Percentiles rank a stretch among this genome's conserved stretches.
phyloP scores from a whole-genome alignment of 2,113 vertebrate species.

The Ifrita kowaldi region DNA sequence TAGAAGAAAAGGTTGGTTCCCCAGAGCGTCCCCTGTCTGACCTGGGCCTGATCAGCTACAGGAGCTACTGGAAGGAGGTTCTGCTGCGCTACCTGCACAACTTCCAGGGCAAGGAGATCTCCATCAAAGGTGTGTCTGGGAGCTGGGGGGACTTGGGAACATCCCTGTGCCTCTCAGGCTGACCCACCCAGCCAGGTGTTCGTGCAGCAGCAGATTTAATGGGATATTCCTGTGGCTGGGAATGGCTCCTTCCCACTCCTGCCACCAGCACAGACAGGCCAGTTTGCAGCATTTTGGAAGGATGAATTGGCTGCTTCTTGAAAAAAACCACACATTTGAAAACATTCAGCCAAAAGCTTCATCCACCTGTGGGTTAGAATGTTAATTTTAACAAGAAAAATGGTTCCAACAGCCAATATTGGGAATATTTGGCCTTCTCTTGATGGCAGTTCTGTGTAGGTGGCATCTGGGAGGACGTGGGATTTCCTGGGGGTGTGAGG shows the following conservation, averaged over 20 bases:
- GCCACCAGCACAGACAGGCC: not conserved
- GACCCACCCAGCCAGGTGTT: no score
- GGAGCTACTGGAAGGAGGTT: conserved; percentile 99
- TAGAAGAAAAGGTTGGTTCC: conserved; percentile 96
- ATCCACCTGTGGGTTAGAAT: not conserved
- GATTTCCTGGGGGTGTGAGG: fast-evolving
- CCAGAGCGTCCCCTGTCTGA: conserved; percentile 94
- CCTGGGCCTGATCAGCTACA: conserved; percentile 95
- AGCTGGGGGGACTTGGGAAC: not conserved
- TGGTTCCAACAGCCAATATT: not conserved
- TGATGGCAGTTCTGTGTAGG: not conserved
- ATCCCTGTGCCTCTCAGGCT: not conserved
- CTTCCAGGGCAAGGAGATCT: conserved; percentile 99
- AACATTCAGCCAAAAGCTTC: not conserved
- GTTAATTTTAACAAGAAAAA: not conserved
- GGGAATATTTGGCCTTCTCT: not conserved
- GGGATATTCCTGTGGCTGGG: not conserved
- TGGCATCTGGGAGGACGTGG: not conserved
- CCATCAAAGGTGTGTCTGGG: conserved; percentile 84
- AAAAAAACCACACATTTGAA: not conserved
- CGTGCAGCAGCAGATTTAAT: not conserved
- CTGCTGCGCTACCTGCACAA: conserved; percentile 93
- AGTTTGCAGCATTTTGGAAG: not conserved
- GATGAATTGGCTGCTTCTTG: not conserved
- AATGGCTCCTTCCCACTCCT: not conserved